These are phyloP conservation scores for Eurystomus gularis DNA, from an alignment of 2,113 vertebrate species.

Conservation along the genomic window DNA sequence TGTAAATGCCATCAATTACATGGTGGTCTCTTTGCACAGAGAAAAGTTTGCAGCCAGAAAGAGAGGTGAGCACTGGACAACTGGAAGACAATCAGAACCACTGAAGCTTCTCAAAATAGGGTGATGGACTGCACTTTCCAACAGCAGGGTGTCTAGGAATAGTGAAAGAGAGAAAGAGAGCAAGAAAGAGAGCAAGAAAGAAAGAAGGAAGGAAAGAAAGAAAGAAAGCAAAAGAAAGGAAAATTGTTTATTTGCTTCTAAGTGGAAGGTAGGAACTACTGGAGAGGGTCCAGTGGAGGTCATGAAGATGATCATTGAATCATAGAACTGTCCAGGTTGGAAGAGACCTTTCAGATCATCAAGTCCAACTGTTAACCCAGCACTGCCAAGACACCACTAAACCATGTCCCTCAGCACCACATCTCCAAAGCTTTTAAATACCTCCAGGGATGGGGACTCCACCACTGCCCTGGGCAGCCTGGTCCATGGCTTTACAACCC, in stretches of 20 bases:
- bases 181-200: not conserved
- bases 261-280: not conserved
- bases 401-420: no score
- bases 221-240: rapidly evolving
- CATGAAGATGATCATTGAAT: no score
- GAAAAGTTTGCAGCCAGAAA: not conserved
- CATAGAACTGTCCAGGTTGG: no score
- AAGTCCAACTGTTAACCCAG: no score
- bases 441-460: no score
- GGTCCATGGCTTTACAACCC: no score
- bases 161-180: not conserved
- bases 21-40: not conserved
- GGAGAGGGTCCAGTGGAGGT: no score
- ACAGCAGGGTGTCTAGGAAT: rapidly evolving
- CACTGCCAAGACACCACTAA: no score
- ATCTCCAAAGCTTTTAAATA: no score
- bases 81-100: not conserved
- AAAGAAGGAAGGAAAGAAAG: rapidly evolving
- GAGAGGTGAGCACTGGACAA: not conserved
- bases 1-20: rapidly evolving
- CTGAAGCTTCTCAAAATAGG: not conserved
- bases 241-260: not conserved
- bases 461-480: no score
- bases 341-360: no score
- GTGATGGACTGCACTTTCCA: not conserved